Base-by-base conservation (phyloP, 1,140 invertebrate genomes). In the Brachionus rubens region DNA sequence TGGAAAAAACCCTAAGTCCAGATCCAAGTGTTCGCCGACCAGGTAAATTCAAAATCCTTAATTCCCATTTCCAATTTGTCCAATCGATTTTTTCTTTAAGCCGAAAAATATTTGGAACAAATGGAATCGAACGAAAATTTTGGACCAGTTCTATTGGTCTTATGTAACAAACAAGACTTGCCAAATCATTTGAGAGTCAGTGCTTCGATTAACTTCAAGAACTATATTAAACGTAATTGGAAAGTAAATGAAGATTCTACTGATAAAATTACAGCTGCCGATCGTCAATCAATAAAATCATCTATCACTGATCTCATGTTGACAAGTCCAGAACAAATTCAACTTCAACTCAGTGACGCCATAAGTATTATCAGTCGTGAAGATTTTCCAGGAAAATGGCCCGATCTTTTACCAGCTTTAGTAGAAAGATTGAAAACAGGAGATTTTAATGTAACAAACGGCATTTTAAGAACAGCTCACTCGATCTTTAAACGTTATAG, bases 161-260 rank as follows among this genome's bases (percentile, higher is more conserved):
- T 86, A 97, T 7, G 88, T 96, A 68, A 90, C 92, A 77, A 93
- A 92, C 80, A 78, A 81, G 88, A 90, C 78, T 86, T 91, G 26
- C 90, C 93, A 78, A 84, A 90, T 77, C 82, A 90, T 5, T 91
- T 96, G 54, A 87, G 93, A 80, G 87, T 94, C 47, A 91, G 93
- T 41, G 92, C 91, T 52, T 90, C 94, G 48, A 90, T 98, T 79
- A 90, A 91, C 14, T 96, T 99, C 81, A 99, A 99, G 84, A 99
- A 99, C 84, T 96, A 91, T 83, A 89, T 97, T 5, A 97, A 96
- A 84, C 87, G 92, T 70, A 95, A 97, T 86, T 99, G 96, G 96
- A 86, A 87, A 88, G 88, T 28, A 43, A 46, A 30, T 59, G 92
- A 92, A 85, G 92, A 94, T 85, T 81, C 78, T 9, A 85, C 86